These are phyloP conservation scores for Schizopygopsis pylzovi DNA, from an alignment of 2,797 vertebrate species.

Conservation along the genomic window DNA sequence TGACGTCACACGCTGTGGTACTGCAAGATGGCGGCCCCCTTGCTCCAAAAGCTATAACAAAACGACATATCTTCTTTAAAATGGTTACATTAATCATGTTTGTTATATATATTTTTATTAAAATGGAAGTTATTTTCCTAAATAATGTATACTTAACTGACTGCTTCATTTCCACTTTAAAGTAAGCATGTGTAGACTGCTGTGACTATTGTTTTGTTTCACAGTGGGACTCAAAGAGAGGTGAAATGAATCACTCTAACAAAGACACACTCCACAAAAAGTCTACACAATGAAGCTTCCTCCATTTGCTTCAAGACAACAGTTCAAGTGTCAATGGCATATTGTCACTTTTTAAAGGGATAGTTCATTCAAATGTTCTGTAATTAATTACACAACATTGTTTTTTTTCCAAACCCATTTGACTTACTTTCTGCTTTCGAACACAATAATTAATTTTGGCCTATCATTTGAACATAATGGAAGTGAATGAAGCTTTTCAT, in stretches of 20 bases:
- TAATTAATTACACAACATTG: background rate
- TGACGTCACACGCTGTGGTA: too few relatives aligned
- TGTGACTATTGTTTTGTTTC: constrained; percentile 7
- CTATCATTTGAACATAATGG: background rate
- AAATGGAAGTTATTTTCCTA: too few relatives aligned
- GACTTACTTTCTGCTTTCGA: background rate
- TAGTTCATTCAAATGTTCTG: background rate
- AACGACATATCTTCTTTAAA: too few relatives aligned
- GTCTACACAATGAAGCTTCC: background rate
- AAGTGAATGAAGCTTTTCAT: background rate
- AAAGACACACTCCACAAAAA: background rate
- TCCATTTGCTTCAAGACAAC: background rate
- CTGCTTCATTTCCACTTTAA: too few relatives aligned
- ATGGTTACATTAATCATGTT: too few relatives aligned
- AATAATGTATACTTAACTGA: too few relatives aligned
- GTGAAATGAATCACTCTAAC: background rate
- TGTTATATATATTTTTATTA: too few relatives aligned
- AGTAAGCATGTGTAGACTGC: background rate
- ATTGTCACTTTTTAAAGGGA: background rate
- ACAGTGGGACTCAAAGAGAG: constrained; percentile 18
- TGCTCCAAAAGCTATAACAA: too few relatives aligned
- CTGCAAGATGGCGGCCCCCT: too few relatives aligned
- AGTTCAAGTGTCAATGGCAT: background rate
- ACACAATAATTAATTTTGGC: background rate
- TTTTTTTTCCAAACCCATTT: background rate